Percentiles rank a stretch among this genome's conserved stretches.
phyloP scores from a whole-genome alignment of 2,797 vertebrate species.

The Centroberyx gerrardi region DNA sequence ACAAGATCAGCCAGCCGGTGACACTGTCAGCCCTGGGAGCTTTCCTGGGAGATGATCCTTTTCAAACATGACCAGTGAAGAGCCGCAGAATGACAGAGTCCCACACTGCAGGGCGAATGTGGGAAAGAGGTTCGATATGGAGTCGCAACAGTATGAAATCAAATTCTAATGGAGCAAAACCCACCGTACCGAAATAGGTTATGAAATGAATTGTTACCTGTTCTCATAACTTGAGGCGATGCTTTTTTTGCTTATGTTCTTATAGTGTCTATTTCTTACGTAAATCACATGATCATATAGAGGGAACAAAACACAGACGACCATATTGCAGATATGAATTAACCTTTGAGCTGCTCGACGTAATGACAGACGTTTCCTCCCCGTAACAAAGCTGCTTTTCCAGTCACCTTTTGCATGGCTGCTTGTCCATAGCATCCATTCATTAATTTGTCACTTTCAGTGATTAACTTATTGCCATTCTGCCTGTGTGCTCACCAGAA shows the following conservation, averaged over 20 bases:
- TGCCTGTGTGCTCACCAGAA: slow-evolving; percentile 1
- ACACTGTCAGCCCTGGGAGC: background rate
- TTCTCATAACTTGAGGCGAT: no score
- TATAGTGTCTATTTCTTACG: no score
- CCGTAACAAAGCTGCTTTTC: no score
- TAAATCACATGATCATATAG: no score
- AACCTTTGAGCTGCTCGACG: no score
- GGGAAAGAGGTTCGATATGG: background rate
- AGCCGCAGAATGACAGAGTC: background rate
- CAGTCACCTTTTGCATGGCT: background rate
- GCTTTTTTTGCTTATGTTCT: no score
- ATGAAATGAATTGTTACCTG: background rate
- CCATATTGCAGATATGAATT: no score
- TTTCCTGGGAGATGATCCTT: background rate
- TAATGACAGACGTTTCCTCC: no score
- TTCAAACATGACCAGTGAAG: background rate
- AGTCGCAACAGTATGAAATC: slow-evolving; percentile 6
- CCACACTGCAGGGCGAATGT: background rate
- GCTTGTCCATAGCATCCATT: slow-evolving; percentile 6
- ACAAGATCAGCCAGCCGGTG: background rate
- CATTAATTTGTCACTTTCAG: slow-evolving; percentile 25
- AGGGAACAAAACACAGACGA: no score
- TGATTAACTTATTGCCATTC: slow-evolving; percentile 24
- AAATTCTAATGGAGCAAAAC: slow-evolving; percentile 1
- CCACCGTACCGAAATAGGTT: background rate